Conservation (phyloP, 2,113 vertebrate species). For the Apistogramma diplotaenia region DNA sequence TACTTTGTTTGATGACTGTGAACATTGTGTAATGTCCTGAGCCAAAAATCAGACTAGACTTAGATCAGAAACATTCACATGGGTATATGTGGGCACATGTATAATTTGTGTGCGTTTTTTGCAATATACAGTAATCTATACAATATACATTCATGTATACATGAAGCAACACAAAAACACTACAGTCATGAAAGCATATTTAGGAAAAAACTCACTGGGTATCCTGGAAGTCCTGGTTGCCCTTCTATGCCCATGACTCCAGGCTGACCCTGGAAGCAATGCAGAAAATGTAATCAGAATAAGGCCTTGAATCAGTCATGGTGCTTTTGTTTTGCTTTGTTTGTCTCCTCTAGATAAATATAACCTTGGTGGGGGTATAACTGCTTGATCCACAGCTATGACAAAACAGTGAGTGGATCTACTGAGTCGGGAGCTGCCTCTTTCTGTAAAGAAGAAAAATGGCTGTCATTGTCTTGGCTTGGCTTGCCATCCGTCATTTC, state of each 20-base stretch:
- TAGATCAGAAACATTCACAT: background rate
- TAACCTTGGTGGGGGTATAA: constrained; percentile 22
- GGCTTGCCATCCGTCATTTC: background rate
- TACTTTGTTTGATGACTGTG: background rate
- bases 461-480: background rate
- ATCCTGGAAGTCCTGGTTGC: constrained; percentile 88
- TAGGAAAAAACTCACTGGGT: constrained; percentile 77
- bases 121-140: background rate
- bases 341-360: constrained; percentile 33
- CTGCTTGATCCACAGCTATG: constrained; percentile 19
- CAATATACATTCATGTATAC: background rate
- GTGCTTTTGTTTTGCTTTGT: constrained; percentile 16
- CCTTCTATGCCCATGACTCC: constrained; percentile 88
- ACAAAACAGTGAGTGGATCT: constrained; percentile 28
- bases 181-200: background rate
- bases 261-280: constrained; percentile 80
- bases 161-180: background rate
- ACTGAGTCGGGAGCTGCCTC: background rate
- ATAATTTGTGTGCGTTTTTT: background rate
- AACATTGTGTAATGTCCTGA: background rate
- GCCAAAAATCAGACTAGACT: background rate
- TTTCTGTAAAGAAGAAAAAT: background rate
- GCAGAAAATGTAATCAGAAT: constrained; percentile 47
- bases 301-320: constrained; percentile 3
- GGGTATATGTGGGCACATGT: no score